Evolutionary conservation across 2,888 invertebrate genomes (phyloP), one percentile per base, ranked within the genome.

Genomic region (Geophilus truncorum): DNA sequence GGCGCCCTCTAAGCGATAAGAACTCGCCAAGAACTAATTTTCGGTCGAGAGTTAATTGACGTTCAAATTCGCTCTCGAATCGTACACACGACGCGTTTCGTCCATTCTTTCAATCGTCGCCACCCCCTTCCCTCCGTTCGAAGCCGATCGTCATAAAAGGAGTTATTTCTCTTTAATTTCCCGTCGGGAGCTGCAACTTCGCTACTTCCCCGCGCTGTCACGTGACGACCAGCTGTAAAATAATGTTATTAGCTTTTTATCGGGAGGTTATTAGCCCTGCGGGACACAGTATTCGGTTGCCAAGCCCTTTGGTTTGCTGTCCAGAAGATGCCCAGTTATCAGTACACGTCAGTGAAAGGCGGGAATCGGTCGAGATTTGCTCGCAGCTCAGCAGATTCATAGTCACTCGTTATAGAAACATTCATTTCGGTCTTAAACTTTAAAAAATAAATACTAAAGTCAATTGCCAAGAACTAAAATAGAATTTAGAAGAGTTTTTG

Each of bases 21-120:
- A 62, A 62, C 57, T 62, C 57, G 57, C 57, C 57, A 62, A 62
- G 57, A 62, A 62, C 57, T 62, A 62, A 62, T 62, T 62, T 62
- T 62, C 57, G 57, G 57, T 62, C 57, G 57, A n/a, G 57, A 62
- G 57, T 62, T 62, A 62, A 62, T 62, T 62, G 57, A 62, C 57
- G 57, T 62, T 62, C 57, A 62, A 62, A 62, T 62, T 62, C 57
- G 57, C 57, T 62, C 57, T 62, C 57, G 57, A 62, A 62, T 62
- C 57, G 21, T 62, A 23, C 40, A 40, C 40, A 62, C 57, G 57
- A 62, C 57, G 57, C 57, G 57, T 40, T 40, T 40, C 40, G 40
- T 62, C 57, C 57, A 62, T 62, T 62, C 57, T 62, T 62, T 62
- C 57, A 62, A 62, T 62, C 57, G 57, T 21, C 6, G 21, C 23